Evolutionary conservation across 2,888 invertebrate genomes (phyloP), one percentile per base, ranked within the genome.

Genomic region (Monochamus alternatus): DNA sequence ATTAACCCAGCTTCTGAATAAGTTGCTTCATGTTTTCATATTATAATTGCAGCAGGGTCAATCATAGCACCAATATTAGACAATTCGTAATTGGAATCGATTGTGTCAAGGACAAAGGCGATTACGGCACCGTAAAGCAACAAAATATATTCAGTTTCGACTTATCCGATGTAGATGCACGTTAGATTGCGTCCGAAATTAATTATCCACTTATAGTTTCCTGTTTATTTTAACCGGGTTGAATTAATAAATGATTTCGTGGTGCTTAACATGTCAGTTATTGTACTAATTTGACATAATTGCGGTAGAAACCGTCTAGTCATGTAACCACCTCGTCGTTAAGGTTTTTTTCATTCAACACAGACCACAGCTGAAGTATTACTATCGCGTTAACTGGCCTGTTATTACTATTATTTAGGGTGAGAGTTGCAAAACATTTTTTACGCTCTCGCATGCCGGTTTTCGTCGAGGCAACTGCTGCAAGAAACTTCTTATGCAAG

Each of bases 201-300:
- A 81, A 83, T 83, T 83, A 84, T 84, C 84, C 83, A 84, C 84
- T 85, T 84, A 84, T 71, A 78, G 78, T 82, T 83, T 84, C 84
- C 84, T 85, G 84, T 85, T 85, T 84, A 84, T 85, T 83, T 83
- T 81, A 82, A 80, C 76, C 77, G 63, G 73, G 79, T 70, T 30
- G 74, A 79, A 77, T 79, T 77, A 78, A 80, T 75, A 74, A 76
- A 78, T 71, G 73, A 75, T 72, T 75, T 78, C 75, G 76, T 75
- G 75, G 75, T 74, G 79, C 68, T 74, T 72, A 78, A 73, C 77
- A 79, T 80, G 83, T 82, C 82, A 82, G 78, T 81, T 80, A 83
- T 80, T 83, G 80, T 80, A 81, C 81, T 82, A 83, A 83, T 83
- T 82, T 81, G 83, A 83, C 82, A 81, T 83, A 82, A 82, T 82